These are phyloP conservation scores for Tillus elongatus DNA, from an alignment of 2,888 invertebrate genomes.

Conservation along the genomic window DNA sequence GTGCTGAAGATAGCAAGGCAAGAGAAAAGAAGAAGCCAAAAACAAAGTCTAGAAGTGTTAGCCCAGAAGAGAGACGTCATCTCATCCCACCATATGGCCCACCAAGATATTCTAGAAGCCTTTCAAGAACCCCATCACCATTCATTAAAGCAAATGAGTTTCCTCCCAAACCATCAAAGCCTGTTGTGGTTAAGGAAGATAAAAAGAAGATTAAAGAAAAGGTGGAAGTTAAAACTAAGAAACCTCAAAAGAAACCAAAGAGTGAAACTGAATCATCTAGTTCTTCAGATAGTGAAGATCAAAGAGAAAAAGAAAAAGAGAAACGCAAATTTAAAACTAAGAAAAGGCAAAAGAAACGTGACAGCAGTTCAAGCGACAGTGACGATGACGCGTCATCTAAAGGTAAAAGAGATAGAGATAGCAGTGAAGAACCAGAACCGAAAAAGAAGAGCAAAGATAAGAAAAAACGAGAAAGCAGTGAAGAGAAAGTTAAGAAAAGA, in stretches of 20 bases:
- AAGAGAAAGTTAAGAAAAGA: slow-evolving; percentile 47
- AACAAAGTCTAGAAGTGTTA: slow-evolving; percentile 36
- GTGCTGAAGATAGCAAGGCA: slow-evolving; percentile 18
- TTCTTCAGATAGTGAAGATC: slow-evolving; percentile 38
- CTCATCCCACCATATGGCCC: slow-evolving; percentile 40
- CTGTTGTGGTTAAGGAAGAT: slow-evolving; percentile 28
- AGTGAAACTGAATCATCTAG: slow-evolving; percentile 39
- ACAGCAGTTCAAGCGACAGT: slow-evolving; percentile 45
- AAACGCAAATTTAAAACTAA: slow-evolving; percentile 34
- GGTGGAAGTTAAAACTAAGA: slow-evolving; percentile 32
- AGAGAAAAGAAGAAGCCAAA: slow-evolving; percentile 34
- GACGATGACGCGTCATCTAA: slow-evolving; percentile 38
- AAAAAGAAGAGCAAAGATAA: slow-evolving; percentile 37
- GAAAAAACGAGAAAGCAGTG: slow-evolving; percentile 44
- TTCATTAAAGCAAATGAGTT: slow-evolving; percentile 64
- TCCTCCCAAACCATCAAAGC: slow-evolving; percentile 43
- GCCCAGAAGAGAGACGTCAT: slow-evolving; percentile 24
- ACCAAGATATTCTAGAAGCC: slow-evolving; percentile 58
- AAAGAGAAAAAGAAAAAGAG: slow-evolving; percentile 31
- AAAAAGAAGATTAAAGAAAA: slow-evolving; percentile 44
- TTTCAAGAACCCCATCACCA: slow-evolving; percentile 80
- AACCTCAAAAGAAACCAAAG: slow-evolving; percentile 36
- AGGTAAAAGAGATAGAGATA: slow-evolving; percentile 43
- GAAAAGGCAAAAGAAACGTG: slow-evolving; percentile 42
- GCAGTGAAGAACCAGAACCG: slow-evolving; percentile 43